These are phyloP conservation scores for Prionailurus bengalensis DNA, from an alignment of 2,113 vertebrate species.

Conservation along the genomic window DNA sequence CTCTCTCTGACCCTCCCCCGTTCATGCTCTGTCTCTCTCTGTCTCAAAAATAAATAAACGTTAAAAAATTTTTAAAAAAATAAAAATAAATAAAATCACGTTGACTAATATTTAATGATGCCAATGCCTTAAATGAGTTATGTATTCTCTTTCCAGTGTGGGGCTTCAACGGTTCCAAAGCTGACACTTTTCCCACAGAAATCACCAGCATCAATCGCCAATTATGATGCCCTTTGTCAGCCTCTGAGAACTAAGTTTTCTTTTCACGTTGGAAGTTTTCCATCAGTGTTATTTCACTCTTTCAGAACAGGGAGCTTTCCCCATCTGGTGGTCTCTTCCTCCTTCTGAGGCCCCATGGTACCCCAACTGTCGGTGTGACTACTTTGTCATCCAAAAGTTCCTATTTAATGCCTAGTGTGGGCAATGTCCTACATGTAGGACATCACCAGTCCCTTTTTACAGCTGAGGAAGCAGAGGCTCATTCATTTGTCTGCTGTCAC, in stretches of 20 bases:
- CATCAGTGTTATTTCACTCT: background rate
- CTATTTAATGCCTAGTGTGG: background rate
- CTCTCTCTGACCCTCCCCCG: too few relatives aligned
- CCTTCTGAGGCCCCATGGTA: background rate
- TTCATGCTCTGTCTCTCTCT: too few relatives aligned
- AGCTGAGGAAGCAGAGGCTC: background rate
- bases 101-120: background rate
- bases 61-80: too few relatives aligned
- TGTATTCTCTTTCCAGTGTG: background rate
- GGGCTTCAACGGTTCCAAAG: background rate
- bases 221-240: background rate
- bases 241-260: background rate
- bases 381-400: background rate
- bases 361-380: background rate
- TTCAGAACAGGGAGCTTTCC: background rate
- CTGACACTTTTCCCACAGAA: background rate
- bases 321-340: background rate
- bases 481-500: background rate
- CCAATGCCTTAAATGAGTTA: background rate
- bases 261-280: background rate
- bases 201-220: background rate
- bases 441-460: background rate
- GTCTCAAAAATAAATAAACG: too few relatives aligned
- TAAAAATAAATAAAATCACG: background rate
- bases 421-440: background rate